These are phyloP conservation scores for Trissolcus brochymenae DNA, from an alignment of 2,888 invertebrate species.

Conservation along the genomic window DNA sequence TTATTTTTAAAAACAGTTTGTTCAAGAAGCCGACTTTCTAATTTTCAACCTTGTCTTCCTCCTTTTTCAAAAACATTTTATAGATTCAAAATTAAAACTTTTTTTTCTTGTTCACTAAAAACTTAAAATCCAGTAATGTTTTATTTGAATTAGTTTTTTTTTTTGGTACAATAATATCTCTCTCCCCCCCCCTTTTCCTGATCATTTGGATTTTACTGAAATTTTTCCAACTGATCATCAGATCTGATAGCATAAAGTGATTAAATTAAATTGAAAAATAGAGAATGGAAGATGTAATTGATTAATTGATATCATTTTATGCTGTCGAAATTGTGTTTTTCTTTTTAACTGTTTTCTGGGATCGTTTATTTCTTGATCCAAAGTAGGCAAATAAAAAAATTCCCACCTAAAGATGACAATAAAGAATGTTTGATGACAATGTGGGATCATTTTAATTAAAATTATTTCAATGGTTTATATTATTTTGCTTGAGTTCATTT, in stretches of 20 bases:
- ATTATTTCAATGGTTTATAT: conserved; percentile 9
- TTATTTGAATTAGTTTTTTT: conserved; percentile 2
- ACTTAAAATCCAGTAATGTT: background rate
- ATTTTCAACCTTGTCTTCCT: conserved; percentile 75
- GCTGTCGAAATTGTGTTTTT: conserved; percentile 73
- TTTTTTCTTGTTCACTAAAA: background rate
- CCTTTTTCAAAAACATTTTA: conserved; percentile 60
- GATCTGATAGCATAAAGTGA: conserved; percentile 72
- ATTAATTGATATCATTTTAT: conserved; percentile 64
- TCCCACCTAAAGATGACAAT: conserved; percentile 59
- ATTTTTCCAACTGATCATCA: conserved; percentile 46
- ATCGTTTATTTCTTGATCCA: conserved; percentile 74
- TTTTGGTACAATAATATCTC: background rate
- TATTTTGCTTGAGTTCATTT: background rate
- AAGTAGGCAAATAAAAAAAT: conserved; percentile 58
- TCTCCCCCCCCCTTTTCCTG: background rate
- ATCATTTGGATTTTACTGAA: conserved; percentile 12
- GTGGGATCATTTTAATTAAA: conserved; percentile 58
- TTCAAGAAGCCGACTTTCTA: conserved; percentile 74
- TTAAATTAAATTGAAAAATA: conserved; percentile 4
- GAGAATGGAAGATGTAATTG: conserved; percentile 65
- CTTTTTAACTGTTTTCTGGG: conserved; percentile 71
- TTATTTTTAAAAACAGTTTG: conserved; percentile 1
- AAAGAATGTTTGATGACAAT: conserved; percentile 48
- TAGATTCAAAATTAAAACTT: no score